These are phyloP conservation scores for Patella depressa DNA, from an alignment of 2,888 invertebrate genomes.

Conservation along the genomic window DNA sequence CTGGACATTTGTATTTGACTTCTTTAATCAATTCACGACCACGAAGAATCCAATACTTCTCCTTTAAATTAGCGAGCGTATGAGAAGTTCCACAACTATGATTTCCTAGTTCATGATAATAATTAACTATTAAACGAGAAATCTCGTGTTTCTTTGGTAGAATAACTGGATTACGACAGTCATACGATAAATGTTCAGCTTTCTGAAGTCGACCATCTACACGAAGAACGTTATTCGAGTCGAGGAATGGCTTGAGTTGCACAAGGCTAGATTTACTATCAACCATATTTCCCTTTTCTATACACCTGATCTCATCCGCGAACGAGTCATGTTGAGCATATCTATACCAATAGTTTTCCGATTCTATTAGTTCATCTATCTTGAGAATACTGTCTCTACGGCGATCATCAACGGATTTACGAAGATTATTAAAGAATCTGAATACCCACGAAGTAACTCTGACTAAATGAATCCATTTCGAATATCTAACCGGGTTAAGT, in stretches of 20 bases:
- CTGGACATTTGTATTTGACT: not conserved
- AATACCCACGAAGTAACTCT: not conserved
- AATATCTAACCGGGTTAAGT: not conserved
- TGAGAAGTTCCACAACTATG: constrained; percentile 30
- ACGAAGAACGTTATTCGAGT: not conserved
- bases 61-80: constrained; percentile 12
- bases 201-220: constrained; percentile 18
- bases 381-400: not conserved
- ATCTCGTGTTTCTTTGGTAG: constrained; percentile 25
- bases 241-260: not conserved
- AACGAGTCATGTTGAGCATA: not conserved
- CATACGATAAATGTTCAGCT: constrained; percentile 12
- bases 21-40: constrained; percentile 23
- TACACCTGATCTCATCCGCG: not conserved
- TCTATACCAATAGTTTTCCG: not conserved
- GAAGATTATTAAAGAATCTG: not conserved
- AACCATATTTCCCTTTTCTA: not conserved
- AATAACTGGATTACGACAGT: constrained; percentile 20
- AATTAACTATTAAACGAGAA: constrained; percentile 15
- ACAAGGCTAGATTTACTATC: not conserved
- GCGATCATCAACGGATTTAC: not conserved
- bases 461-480: not conserved
- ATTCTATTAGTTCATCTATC: not conserved
- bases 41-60: constrained; percentile 29
- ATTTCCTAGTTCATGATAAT: constrained; percentile 25